These are phyloP conservation scores for Karalla daura DNA, from an alignment of 2,797 vertebrate species.

Conservation along the genomic window DNA sequence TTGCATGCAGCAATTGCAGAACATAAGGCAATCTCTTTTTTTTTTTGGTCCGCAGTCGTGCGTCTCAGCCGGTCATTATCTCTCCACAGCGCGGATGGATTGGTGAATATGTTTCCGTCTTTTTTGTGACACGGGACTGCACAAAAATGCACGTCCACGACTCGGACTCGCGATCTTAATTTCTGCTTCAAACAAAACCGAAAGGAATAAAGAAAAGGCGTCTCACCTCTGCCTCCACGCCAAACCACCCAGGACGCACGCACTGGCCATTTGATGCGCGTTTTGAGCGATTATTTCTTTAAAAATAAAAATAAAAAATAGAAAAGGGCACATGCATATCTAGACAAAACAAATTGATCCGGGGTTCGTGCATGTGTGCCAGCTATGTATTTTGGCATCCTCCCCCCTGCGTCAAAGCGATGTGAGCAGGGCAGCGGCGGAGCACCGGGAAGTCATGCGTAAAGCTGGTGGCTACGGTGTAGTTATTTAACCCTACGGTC, in stretches of 20 bases:
- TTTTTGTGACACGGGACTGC: background rate
- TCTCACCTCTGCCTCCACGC: slow-evolving; percentile 68
- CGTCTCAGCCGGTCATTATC: slow-evolving; percentile 38
- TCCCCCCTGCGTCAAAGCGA: slow-evolving; percentile 57
- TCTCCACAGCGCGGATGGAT: slow-evolving; percentile 10
- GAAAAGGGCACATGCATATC: too few relatives aligned
- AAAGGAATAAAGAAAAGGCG: background rate
- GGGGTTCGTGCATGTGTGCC: slow-evolving; percentile 4
- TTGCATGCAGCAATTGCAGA: slow-evolving; percentile 28
- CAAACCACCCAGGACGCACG: slow-evolving; percentile 47
- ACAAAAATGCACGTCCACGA: background rate
- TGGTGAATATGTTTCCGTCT: background rate
- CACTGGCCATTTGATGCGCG: slow-evolving; percentile 59
- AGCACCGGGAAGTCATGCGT: slow-evolving; percentile 73
- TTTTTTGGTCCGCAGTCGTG: slow-evolving; percentile 35
- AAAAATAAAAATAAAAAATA: too few relatives aligned
- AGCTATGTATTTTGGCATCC: slow-evolving; percentile 50
- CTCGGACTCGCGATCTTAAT: slow-evolving; percentile 5
- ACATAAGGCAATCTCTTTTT: slow-evolving; percentile 25
- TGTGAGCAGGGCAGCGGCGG: slow-evolving; percentile 37
- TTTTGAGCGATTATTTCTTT: slow-evolving; percentile 17
- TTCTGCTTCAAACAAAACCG: too few relatives aligned
- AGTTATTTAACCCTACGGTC: slow-evolving; percentile 73
- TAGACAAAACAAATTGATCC: slow-evolving; percentile 35
- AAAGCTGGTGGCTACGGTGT: slow-evolving; percentile 63